Percentiles rank a stretch among this genome's conserved stretches.
phyloP scores from a whole-genome alignment of 2,797 vertebrate genomes.

The Gambusia yucatana region DNA sequence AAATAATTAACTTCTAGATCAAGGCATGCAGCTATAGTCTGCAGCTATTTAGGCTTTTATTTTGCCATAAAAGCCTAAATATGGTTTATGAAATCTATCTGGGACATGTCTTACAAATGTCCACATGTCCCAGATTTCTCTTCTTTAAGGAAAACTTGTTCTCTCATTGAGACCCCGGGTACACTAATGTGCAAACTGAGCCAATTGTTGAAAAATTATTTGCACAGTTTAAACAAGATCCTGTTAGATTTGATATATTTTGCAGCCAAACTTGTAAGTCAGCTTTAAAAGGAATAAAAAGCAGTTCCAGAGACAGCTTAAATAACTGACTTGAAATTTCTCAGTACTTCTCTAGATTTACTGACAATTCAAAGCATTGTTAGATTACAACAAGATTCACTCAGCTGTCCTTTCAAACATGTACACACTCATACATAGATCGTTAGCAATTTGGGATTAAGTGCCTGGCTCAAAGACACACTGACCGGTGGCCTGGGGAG shows the following conservation, averaged over 20 bases:
- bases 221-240: background rate
- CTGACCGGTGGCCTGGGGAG: background rate
- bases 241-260: background rate
- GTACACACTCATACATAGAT: background rate
- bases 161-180: background rate
- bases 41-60: background rate
- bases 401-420: background rate
- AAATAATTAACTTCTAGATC: background rate
- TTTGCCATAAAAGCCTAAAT: background rate
- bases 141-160: background rate
- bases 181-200: background rate
- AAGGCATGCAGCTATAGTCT: background rate
- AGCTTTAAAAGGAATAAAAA: background rate
- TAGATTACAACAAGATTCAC: background rate
- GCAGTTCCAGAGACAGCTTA: background rate
- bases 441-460: background rate
- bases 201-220: background rate
- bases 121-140: background rate
- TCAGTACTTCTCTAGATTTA: background rate
- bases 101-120: background rate
- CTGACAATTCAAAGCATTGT: background rate
- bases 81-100: constrained; percentile 2
- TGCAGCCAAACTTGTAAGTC: background rate
- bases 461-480: background rate
- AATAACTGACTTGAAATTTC: background rate